Base-by-base conservation (phyloP, 2,888 invertebrate species). In the Acronicta alni region DNA sequence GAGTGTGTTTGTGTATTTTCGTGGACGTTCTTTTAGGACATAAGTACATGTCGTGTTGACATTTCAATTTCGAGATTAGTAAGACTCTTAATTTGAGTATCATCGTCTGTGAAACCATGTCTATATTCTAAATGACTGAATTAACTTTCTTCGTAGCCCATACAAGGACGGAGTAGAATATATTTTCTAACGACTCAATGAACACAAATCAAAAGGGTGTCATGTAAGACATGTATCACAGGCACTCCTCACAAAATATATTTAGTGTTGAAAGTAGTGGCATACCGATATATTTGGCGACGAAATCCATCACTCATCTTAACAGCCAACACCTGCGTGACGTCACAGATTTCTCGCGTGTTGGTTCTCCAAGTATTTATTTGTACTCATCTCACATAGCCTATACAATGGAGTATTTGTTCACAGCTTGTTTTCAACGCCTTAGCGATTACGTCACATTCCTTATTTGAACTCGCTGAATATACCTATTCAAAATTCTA, bases 251-350 rank as follows among this genome's bases (percentile, higher is more conserved):
- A 12, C 2, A 32, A 38, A 41, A 38, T 61, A 45, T 37, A 30
- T 47, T 39, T 16, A 48, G 32, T 41, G 45, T 61, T 54, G 12
- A 6, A 35, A 49, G 45, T 38, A 45, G 9, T 39, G 44, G 6
- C 30, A 18, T 30, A 18, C 38, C 44, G 5, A 52, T 52, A 10
- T 51, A 55, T 53, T 38, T 38, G 17, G 20, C 52, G 46, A 44
- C 23, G 55, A 37, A 60, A 64, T 12, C 37, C 46, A 56, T 71
- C 59, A 53, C 32, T 63, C 66, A 60, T 57, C 37, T 41, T 47
- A 26, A 23, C 41, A 38, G 20, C 6, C 37, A 16, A 61, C 54
- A 65, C 37, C 43, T 58, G 53, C 44, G 38, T 71, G 56, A 71
- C 44, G 51, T 75, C 62, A 58, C 32, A 15, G 45, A 57, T 59